These are phyloP conservation scores for Anguilla obscura DNA, from an alignment of 2,797 vertebrate species.

Conservation along the genomic window DNA sequence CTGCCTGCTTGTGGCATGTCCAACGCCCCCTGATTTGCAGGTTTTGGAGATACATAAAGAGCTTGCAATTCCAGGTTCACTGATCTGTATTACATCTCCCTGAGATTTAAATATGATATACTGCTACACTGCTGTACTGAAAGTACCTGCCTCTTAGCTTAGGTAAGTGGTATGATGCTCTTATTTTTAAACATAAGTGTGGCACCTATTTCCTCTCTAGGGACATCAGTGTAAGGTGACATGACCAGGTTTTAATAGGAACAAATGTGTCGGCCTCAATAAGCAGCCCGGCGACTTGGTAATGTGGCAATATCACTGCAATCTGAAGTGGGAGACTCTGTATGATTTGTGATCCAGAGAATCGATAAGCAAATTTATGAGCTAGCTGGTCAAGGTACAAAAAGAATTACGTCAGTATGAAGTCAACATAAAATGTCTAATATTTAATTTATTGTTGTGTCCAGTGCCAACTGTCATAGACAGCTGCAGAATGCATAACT, in stretches of 20 bases:
- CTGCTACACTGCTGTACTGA: background rate
- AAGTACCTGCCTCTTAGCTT: background rate
- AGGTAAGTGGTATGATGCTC: background rate
- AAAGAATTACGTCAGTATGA: background rate
- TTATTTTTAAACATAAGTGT: background rate
- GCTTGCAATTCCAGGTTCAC: background rate
- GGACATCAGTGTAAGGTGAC: background rate
- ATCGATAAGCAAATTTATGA: background rate
- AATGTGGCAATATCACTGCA: too few species aligned
- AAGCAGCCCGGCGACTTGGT: too few species aligned
- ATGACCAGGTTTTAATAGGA: background rate
- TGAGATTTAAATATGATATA: background rate
- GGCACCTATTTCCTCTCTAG: background rate
- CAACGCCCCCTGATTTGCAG: conserved; percentile 60
- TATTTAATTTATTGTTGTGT: background rate
- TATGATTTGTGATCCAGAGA: background rate
- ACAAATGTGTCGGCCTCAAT: too few species aligned
- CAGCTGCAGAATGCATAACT: background rate
- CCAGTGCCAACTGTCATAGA: background rate
- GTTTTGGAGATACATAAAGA: conserved; percentile 23
- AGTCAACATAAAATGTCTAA: conserved; percentile 2
- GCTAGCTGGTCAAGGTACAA: background rate
- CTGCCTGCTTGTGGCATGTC: conserved; percentile 60
- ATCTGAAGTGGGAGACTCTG: too few species aligned
- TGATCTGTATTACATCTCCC: background rate